A percentile compares a stretch with the other conserved stretches of the same genome.
Conservation (phyloP, 1,140 invertebrate species). For the Whitmania pigra region DNA sequence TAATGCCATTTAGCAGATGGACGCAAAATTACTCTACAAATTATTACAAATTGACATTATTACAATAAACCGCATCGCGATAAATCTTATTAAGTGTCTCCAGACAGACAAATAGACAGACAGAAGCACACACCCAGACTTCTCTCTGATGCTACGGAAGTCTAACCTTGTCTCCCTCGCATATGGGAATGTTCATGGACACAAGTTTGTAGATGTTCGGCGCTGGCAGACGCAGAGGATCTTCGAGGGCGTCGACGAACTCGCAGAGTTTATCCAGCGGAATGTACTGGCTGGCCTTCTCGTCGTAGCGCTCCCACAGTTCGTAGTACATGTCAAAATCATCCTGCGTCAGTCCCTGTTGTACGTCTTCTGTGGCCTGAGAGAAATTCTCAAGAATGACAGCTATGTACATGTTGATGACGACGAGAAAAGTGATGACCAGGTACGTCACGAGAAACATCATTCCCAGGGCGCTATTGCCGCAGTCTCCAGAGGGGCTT, state of each 20-base stretch:
- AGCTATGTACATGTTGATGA: slow-evolving; percentile 99
- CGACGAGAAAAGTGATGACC: slow-evolving; percentile 92
- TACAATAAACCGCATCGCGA: too few relatives aligned
- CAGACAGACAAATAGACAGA: background rate
- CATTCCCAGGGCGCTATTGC: slow-evolving; percentile 79
- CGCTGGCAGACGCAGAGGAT: slow-evolving; percentile 66
- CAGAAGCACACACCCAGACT: background rate
- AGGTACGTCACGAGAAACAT: slow-evolving; percentile 86
- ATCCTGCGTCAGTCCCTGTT: slow-evolving; percentile 91
- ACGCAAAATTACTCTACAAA: too few relatives aligned
- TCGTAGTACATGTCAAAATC: slow-evolving; percentile 99
- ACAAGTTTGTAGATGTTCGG: slow-evolving; percentile 98
- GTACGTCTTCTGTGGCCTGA: slow-evolving; percentile 92
- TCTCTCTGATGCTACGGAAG: background rate
- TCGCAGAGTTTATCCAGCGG: slow-evolving; percentile 80
- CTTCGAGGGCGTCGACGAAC: slow-evolving; percentile 80
- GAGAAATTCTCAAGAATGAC: slow-evolving; percentile 98
- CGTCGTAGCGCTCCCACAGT: slow-evolving; percentile 96
- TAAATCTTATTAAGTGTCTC: too few relatives aligned
- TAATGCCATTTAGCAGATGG: too few relatives aligned
- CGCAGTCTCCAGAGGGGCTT: slow-evolving; percentile 78
- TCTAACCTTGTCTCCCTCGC: slow-evolving; percentile 77
- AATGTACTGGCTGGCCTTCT: slow-evolving; percentile 92
- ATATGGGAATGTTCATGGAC: slow-evolving; percentile 95
- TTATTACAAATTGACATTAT: too few relatives aligned